phyloP scores from a whole-genome alignment of 2,797 vertebrate species.

The Hemibagrus guttatus region DNA sequence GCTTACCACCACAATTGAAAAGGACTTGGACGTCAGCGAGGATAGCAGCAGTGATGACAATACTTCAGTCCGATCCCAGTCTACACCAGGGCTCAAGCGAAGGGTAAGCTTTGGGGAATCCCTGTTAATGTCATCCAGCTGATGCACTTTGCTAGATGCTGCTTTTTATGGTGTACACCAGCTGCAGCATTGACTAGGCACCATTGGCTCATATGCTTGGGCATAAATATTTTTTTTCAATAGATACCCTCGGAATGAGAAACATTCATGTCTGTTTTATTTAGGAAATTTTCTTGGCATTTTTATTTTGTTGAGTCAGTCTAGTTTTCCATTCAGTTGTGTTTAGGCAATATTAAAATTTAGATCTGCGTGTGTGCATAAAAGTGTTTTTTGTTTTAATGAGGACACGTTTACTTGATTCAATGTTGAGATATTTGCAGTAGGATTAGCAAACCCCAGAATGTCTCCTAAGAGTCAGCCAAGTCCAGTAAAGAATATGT shows the following conservation, averaged over 20 bases:
- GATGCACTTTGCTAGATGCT: background rate
- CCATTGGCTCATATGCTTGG: background rate
- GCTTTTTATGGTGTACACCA: background rate
- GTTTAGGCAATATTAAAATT: background rate
- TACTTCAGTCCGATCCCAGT: slow-evolving; percentile 48
- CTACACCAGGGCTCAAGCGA: slow-evolving; percentile 45
- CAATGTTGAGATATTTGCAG: slow-evolving; percentile 46
- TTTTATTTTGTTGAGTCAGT: background rate
- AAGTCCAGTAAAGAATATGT: slow-evolving; percentile 47
- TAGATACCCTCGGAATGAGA: background rate
- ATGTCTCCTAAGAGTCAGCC: slow-evolving; percentile 40
- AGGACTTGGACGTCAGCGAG: slow-evolving; percentile 48
- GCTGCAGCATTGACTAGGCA: background rate
- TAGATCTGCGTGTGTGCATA: background rate
- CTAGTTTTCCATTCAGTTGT: background rate
- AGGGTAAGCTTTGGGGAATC: slow-evolving; percentile 47
- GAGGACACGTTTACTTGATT: too few relatives aligned
- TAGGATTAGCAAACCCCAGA: slow-evolving; percentile 52
- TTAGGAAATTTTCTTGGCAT: background rate
- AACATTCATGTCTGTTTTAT: slow-evolving; percentile 1
- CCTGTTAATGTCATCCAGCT: background rate
- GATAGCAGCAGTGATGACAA: slow-evolving; percentile 52
- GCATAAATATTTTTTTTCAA: background rate
- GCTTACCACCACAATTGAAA: slow-evolving; percentile 37
- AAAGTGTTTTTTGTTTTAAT: too few relatives aligned